These are phyloP conservation scores for Sminthurinus signatus DNA, from an alignment of 1,140 invertebrate genomes.

Conservation along the genomic window DNA sequence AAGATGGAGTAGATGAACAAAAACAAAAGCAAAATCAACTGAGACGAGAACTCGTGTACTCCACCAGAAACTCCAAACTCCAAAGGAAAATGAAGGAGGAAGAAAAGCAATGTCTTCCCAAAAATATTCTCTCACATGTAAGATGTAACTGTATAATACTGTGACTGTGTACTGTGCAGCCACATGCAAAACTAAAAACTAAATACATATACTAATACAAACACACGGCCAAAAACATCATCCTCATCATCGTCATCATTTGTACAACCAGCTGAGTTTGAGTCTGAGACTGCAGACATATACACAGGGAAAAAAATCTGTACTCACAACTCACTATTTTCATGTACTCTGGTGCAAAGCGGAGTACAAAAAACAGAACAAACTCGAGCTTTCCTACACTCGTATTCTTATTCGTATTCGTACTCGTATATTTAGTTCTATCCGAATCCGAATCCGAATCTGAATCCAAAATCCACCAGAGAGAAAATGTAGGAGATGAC, in stretches of 20 bases:
- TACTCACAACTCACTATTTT: neutral
- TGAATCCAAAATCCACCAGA: neutral
- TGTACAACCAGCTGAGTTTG: neutral
- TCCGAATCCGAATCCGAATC: no score
- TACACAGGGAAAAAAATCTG: neutral
- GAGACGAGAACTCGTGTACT: conserved; percentile 7
- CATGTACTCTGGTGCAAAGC: neutral
- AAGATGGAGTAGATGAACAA: neutral
- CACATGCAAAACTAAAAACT: no score
- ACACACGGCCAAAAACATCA: conserved; percentile 5
- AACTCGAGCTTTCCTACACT: no score
- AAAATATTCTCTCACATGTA: no score
- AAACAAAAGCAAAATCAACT: conserved; percentile 4
- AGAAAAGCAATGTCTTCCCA: no score
- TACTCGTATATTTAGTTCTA: no score
- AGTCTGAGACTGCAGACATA: neutral
- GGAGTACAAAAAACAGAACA: neutral
- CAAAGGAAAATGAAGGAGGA: no score
- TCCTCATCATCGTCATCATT: neutral
- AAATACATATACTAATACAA: neutral
- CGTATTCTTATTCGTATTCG: no score
- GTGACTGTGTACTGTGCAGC: no score
- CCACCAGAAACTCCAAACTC: no score
- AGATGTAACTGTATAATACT: no score
- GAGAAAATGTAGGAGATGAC: neutral